Evolutionary conservation across 2,888 invertebrate genomes (phyloP).

Genomic region (Macrophya annulata): DNA sequence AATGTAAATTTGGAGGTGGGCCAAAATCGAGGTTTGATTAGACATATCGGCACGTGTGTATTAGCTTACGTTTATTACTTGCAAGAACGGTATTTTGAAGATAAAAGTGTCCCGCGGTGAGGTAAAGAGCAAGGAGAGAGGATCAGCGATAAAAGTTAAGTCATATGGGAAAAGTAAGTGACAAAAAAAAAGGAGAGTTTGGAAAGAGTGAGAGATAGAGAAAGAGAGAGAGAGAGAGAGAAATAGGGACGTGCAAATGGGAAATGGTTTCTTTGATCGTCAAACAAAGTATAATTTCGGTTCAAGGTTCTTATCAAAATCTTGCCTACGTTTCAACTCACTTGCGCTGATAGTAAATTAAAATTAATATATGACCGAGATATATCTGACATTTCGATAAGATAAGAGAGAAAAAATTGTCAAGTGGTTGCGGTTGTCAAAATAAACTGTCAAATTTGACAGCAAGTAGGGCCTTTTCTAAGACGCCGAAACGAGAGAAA

Average conservation of each 20-base stretch:
- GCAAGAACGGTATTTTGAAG: slow-evolving; percentile 7
- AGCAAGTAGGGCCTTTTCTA: slow-evolving; percentile 36
- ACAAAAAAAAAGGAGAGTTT: background rate
- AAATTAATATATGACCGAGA: slow-evolving; percentile 67
- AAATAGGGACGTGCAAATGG: slow-evolving; percentile 18
- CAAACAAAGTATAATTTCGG: slow-evolving; percentile 44
- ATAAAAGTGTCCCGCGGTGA: slow-evolving; percentile 13
- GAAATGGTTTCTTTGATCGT: slow-evolving; percentile 50
- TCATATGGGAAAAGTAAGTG: background rate
- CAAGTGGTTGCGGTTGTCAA: slow-evolving; percentile 58
- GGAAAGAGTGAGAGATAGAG: background rate
- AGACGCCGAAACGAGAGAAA: slow-evolving; percentile 47
- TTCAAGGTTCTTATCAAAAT: slow-evolving; percentile 55
- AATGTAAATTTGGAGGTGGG: slow-evolving; percentile 40
- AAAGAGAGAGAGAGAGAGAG: background rate
- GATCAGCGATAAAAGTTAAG: background rate
- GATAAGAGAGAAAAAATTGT: slow-evolving; percentile 64
- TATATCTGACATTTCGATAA: slow-evolving; percentile 65
- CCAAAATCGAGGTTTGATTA: slow-evolving; percentile 49
- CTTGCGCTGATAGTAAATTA: slow-evolving; percentile 62
- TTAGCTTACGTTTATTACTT: slow-evolving; percentile 26
- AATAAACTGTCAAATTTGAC: slow-evolving; percentile 54
- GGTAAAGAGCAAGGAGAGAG: background rate
- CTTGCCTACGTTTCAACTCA: slow-evolving; percentile 44
- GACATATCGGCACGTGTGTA: slow-evolving; percentile 29